A percentile compares a stretch with the other conserved stretches of the same genome.
Evolutionary conservation across 2,797 vertebrate species (phyloP).

Genomic region (Hydrophis major): DNA sequence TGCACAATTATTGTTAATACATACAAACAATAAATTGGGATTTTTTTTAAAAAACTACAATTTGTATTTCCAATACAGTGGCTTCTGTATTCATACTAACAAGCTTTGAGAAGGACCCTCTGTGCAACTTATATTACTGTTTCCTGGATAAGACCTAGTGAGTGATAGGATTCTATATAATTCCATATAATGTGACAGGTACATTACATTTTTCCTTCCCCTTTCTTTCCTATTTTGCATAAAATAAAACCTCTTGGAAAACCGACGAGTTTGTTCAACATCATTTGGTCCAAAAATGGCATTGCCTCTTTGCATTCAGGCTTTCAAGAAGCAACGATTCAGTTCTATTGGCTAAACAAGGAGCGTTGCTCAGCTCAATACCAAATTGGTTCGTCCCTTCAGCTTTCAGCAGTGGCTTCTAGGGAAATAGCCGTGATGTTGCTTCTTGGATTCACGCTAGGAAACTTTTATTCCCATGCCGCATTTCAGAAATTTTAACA

Average conservation of each 20-base stretch:
- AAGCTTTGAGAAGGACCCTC: not conserved
- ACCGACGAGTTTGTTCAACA: not conserved
- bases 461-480: not conserved
- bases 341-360: not conserved
- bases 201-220: not conserved
- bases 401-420: not conserved
- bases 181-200: not conserved
- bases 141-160: not conserved
- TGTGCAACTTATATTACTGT: not conserved
- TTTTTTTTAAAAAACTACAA: not conserved
- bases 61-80: too few species aligned
- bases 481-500: not conserved
- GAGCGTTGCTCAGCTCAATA: not conserved
- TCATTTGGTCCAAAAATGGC: not conserved
- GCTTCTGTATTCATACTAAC: not conserved
- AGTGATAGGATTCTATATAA: not conserved
- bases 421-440: not conserved
- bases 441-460: not conserved
- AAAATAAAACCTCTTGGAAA: not conserved
- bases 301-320: not conserved
- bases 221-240: not conserved
- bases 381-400: not conserved
- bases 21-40: not conserved
- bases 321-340: not conserved
- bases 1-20: not conserved